Evolutionary conservation across 1,140 invertebrate genomes (phyloP), one percentile per base, ranked within the genome.

Genomic region (Drosophila sechellia): DNA sequence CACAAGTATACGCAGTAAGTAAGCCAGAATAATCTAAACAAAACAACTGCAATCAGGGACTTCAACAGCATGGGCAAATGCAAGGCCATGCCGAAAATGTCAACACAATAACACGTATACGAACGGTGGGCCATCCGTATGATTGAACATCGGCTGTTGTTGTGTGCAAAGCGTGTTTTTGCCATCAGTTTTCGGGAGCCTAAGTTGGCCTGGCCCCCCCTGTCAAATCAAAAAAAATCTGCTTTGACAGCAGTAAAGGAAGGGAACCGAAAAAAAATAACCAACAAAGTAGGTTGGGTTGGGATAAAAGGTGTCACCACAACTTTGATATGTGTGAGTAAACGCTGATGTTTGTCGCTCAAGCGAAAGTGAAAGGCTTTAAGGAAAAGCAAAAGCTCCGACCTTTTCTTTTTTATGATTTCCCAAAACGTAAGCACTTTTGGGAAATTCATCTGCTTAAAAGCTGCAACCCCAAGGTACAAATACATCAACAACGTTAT

Each of bases 161-260:
- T 40, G 59, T 54, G 27, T 20, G 25, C 27, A 31, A n/a, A 49
- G 15, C 45, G 22, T 27, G 31, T 54, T 46, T 53, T 56, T 11
- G 15, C 49, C 31, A 35, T 39, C 53, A 35, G 27, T 12, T 61
- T 15, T 13, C 11, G 17, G 42, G 50, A 61, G 53, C 58, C 52
- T 42, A 61, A 49, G 34, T 39, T 50, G 45, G 13, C 5, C 3
- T 50, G 45, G n/a, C 5, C 8, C 25, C 25, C 22, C 56, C 25
- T 42, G 42, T 53, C 80, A 84, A 79, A 72, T 80, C 81, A 69
- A 50, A 60, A 71, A 53, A 79, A 84, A 84, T 79, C 70, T 57
- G 71, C 61, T 79, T 52, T 68, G 80, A 79, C 76, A 84, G 72
- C 65, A 55, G 48, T 42, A 42, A 54, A 40, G 68, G 22, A 58